Evolutionary conservation across 2,797 vertebrate species (phyloP), one percentile per base, ranked within the genome.

Genomic region (Falco concolor): DNA sequence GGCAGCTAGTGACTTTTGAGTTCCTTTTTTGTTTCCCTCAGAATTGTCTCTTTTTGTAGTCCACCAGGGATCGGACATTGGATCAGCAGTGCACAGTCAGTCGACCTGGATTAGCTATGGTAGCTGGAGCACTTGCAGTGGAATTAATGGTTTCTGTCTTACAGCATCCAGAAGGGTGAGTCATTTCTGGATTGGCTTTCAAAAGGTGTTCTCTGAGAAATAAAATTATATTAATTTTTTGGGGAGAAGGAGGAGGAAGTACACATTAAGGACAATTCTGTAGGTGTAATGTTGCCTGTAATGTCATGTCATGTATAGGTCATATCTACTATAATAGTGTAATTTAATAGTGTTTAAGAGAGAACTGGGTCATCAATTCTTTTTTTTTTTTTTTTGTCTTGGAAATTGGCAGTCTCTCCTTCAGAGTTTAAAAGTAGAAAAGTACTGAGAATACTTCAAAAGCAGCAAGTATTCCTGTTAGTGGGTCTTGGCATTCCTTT

Each of bases 41-140:
- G 57, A 60, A 2, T 27, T 95, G 23, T 97, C 30, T 95, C 7
- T 93, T 45, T 96, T 96, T 96, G 20, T 79, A 99, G 99, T 99
- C 99, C 10, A 99, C 99, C 81, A 98, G 98, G 96, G 99, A 99
- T 94, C 98, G 99, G 45, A 99, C 99, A 1, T 91, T 99, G 97
- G 99, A 99, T 97, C 99, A 99, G 97, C 99, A 99, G 96, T 99
- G 99, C 95, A 99, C 99, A 0, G 99, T 99, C 84, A 99, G 99
- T 87, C 98, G 99, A 17, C 99, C 99, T 3, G 99, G 99, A 23
- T 97, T 99, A 84, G 99, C 99, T 78, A 99, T 99, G 99, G 98
- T 99, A 38, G 99, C 99, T 12, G 99, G 99, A 94, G 99, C 99
- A 4, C 97, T 99, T 89, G 99, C 99, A 4, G 99, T 99, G 81